These are phyloP conservation scores for Glossosoma conforme DNA, from an alignment of 1,140 invertebrate species.

Conservation along the genomic window DNA sequence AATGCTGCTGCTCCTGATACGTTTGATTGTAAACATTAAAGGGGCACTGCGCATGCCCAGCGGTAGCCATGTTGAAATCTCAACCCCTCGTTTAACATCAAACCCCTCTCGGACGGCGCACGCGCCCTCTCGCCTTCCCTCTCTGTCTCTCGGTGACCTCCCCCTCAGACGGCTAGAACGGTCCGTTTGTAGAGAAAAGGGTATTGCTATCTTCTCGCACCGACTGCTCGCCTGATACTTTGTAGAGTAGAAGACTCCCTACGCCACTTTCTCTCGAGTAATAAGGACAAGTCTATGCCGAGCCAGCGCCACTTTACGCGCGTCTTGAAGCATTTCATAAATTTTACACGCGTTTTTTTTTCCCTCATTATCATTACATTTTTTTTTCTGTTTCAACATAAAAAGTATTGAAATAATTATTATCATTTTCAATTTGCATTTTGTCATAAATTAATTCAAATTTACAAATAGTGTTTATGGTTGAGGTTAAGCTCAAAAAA, in stretches of 20 bases:
- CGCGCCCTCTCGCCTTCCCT: background rate
- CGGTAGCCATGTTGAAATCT: conserved; percentile 1
- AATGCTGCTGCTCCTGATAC: conserved; percentile 14
- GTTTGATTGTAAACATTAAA: background rate
- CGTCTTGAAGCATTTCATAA: too few species aligned
- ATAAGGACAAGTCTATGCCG: too few species aligned
- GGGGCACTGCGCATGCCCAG: conserved; percentile 7
- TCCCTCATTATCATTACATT: too few species aligned
- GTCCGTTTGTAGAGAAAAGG: background rate
- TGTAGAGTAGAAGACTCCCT: conserved; percentile 32
- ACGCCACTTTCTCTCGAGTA: conserved; percentile 27
- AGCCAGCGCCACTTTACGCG: too few species aligned
- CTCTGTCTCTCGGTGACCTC: conserved; percentile 11
- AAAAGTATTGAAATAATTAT: too few species aligned
- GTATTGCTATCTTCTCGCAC: background rate
- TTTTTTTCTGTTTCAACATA: too few species aligned
- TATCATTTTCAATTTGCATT: too few species aligned
- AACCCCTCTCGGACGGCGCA: background rate
- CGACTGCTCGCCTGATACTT: conserved; percentile 20
- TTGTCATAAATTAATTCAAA: too few species aligned
- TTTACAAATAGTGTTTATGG: too few species aligned
- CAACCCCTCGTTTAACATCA: background rate
- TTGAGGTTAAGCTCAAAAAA: too few species aligned
- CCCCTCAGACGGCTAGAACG: background rate
- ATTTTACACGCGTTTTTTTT: too few species aligned